phyloP scores from a whole-genome alignment of 1,140 invertebrate species.

The Aphelinus atriplicis region DNA sequence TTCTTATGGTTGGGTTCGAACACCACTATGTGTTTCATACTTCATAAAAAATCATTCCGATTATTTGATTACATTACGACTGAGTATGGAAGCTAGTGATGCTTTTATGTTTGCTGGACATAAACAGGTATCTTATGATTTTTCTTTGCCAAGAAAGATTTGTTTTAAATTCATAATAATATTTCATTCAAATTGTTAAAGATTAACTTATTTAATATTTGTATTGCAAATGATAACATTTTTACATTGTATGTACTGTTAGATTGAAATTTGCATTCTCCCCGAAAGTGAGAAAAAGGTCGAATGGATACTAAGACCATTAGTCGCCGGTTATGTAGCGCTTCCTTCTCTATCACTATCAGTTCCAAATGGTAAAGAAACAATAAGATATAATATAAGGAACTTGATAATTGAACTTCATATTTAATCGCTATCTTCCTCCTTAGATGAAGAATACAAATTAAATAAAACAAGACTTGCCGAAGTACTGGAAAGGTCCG shows the following conservation, averaged over 20 bases:
- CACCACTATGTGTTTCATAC: constrained; percentile 76
- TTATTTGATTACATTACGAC: constrained; percentile 76
- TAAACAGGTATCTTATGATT: constrained; percentile 74
- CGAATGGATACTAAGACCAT: constrained; percentile 71
- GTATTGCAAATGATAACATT: not conserved
- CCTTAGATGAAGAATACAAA: constrained; percentile 60
- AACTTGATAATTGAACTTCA: constrained; percentile 23
- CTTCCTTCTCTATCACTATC: constrained; percentile 69
- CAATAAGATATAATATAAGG: not conserved
- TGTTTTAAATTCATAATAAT: not conserved
- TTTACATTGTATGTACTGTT: too few relatives aligned
- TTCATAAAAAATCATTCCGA: constrained; percentile 78
- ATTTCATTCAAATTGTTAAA: not conserved
- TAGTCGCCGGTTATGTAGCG: constrained; percentile 71
- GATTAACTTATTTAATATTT: constrained; percentile 6
- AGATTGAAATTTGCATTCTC: constrained; percentile 70
- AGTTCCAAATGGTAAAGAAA: constrained; percentile 56
- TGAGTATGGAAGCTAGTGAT: constrained; percentile 84
- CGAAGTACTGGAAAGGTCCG: constrained; percentile 68
- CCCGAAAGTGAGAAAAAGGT: constrained; percentile 68
- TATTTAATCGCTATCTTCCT: constrained; percentile 9
- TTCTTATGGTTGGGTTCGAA: constrained; percentile 78
- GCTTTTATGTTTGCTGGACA: constrained; percentile 92
- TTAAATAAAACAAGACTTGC: constrained; percentile 61
- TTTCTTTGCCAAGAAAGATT: not conserved